These are phyloP conservation scores for Varanus salvator DNA, from an alignment of 2,113 vertebrate species.

Conservation along the genomic window DNA sequence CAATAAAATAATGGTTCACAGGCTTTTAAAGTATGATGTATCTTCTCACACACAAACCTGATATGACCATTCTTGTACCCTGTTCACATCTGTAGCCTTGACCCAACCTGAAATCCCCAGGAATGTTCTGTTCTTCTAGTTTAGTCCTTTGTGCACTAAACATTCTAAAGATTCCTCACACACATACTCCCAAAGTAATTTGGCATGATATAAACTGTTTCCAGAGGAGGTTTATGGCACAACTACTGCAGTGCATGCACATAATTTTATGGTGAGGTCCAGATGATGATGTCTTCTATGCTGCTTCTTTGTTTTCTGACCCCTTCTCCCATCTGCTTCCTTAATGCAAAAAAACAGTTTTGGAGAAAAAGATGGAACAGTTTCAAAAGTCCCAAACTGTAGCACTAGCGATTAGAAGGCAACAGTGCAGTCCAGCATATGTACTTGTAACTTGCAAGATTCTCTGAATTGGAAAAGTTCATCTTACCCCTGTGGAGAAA, in stretches of 20 bases:
- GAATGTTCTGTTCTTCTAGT: not conserved
- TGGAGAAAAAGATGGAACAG: no score
- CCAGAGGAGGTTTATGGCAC: no score
- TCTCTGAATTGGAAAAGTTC: not conserved
- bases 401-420: no score
- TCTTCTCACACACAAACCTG: not conserved
- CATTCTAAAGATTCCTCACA: not conserved
- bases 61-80: not conserved
- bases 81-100: not conserved
- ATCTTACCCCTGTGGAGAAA: not conserved
- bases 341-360: no score
- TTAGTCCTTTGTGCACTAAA: not conserved
- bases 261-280: no score
- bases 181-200: no score
- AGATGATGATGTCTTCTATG: no score
- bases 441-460: not conserved
- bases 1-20: conserved; percentile 38
- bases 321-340: no score
- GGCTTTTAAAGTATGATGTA: conserved; percentile 10
- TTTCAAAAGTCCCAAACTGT: no score
- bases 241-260: no score
- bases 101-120: not conserved
- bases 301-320: no score
- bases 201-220: not conserved
- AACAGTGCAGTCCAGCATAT: not conserved